Conservation (phyloP, 2,888 invertebrate genomes). For the Nymphalis polychloros region DNA sequence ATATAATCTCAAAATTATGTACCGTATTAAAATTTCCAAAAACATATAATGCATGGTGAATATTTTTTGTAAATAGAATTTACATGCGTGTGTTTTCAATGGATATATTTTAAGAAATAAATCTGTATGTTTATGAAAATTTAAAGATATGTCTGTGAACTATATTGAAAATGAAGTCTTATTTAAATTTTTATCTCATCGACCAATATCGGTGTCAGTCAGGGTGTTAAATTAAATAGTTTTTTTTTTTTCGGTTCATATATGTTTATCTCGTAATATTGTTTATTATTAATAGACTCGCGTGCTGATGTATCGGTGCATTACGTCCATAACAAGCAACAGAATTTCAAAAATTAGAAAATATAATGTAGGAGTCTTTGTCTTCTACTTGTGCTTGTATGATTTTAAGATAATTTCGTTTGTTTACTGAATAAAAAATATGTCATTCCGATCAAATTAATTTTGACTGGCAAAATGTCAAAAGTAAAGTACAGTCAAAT, state of each 20-base stretch:
- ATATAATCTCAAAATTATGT: not conserved
- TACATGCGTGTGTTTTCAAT: conserved; percentile 9
- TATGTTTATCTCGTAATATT: not conserved
- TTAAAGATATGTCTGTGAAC: not conserved
- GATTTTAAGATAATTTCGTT: too few relatives aligned
- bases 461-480: too few relatives aligned
- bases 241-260: conserved; percentile 3
- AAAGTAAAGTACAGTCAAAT: too few relatives aligned
- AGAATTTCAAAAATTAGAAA: too few relatives aligned
- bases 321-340: too few relatives aligned
- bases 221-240: conserved; percentile 17
- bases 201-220: conserved; percentile 13
- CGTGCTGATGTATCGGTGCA: too few relatives aligned
- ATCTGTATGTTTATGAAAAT: conserved; percentile 2
- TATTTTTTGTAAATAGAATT: conserved; percentile 15
- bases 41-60: not conserved
- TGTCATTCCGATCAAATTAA: too few relatives aligned
- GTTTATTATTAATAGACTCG: not conserved
- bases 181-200: not conserved
- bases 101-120: conserved; percentile 14
- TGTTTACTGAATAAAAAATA: too few relatives aligned
- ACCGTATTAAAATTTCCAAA: not conserved
- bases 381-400: too few relatives aligned
- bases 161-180: not conserved
- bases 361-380: too few relatives aligned